These are phyloP conservation scores for Xenops minutus DNA, from an alignment of 2,797 vertebrate genomes.

Conservation along the genomic window DNA sequence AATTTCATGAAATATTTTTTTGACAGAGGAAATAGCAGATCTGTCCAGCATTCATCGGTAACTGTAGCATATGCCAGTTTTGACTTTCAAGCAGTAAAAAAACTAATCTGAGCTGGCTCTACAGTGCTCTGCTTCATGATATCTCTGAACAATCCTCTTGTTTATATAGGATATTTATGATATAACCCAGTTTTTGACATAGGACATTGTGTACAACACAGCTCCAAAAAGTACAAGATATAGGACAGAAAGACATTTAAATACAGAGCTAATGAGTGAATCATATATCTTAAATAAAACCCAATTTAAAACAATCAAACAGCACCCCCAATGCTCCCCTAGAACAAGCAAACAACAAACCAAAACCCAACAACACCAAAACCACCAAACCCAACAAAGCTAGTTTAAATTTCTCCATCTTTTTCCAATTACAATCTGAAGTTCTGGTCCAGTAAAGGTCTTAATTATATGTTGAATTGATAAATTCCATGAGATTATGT, in stretches of 20 bases:
- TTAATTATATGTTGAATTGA: neutral
- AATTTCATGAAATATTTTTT: neutral
- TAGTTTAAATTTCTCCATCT: neutral
- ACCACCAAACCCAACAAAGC: fast-evolving
- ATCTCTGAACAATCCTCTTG: neutral
- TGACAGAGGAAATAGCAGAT: neutral
- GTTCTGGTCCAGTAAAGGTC: neutral
- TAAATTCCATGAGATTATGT: neutral
- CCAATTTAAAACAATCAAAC: neutral
- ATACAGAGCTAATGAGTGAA: neutral
- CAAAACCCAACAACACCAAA: neutral
- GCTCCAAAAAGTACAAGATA: neutral
- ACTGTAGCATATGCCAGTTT: neutral
- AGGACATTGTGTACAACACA: neutral
- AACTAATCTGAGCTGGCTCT: neutral
- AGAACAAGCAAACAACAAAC: neutral
- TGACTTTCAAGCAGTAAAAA: neutral
- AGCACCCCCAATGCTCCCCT: neutral
- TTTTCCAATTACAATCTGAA: neutral
- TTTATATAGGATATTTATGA: neutral
- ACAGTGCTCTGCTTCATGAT: neutral
- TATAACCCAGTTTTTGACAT: neutral
- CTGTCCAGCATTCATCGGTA: neutral
- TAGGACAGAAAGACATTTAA: neutral
- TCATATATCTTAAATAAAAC: neutral